Evolutionary conservation across 2,113 vertebrate species (phyloP).

Genomic region (Ophiodon elongatus): DNA sequence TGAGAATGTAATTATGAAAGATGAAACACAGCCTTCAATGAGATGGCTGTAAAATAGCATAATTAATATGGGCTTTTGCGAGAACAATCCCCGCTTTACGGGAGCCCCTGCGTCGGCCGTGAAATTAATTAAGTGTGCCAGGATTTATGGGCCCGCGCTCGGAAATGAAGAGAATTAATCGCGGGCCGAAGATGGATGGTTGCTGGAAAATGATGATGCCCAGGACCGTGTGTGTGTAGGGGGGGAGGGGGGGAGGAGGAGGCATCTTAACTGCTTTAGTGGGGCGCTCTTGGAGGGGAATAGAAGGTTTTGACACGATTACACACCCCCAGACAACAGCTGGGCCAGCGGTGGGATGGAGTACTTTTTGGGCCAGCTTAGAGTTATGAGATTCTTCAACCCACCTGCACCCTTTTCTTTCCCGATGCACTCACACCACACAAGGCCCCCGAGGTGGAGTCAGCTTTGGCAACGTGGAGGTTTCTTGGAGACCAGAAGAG

Average conservation of each 20-base stretch:
- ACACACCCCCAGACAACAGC: slow-evolving; percentile 92
- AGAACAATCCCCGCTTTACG: slow-evolving; percentile 99
- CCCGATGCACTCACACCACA: slow-evolving; percentile 19
- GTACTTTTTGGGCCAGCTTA: slow-evolving; percentile 76
- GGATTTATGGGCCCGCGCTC: slow-evolving; percentile 98
- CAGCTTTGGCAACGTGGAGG: slow-evolving; percentile 24
- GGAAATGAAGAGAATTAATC: slow-evolving; percentile 98
- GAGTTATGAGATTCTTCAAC: slow-evolving; percentile 61
- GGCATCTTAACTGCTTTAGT: slow-evolving; percentile 95
- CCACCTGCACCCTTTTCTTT: slow-evolving; percentile 54
- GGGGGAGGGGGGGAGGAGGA: slow-evolving; percentile 18
- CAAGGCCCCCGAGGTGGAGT: slow-evolving; percentile 15
- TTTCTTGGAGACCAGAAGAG: slow-evolving; percentile 48
- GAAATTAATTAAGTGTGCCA: slow-evolving; percentile 99
- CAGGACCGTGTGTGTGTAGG: slow-evolving; percentile 78
- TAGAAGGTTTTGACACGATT: slow-evolving; percentile 92
- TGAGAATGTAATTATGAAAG: slow-evolving; percentile 99
- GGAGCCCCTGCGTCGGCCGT: slow-evolving; percentile 94
- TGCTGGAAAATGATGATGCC: slow-evolving; percentile 96
- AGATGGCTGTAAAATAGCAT: slow-evolving; percentile 99
- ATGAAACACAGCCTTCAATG: slow-evolving; percentile 99
- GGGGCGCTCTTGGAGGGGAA: slow-evolving; percentile 89
- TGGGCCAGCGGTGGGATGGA: slow-evolving; percentile 87
- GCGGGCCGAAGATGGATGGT: slow-evolving; percentile 98
- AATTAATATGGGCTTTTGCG: slow-evolving; percentile 99